Conservation (phyloP, 2,888 invertebrate genomes). For the Bombylius discolor region DNA sequence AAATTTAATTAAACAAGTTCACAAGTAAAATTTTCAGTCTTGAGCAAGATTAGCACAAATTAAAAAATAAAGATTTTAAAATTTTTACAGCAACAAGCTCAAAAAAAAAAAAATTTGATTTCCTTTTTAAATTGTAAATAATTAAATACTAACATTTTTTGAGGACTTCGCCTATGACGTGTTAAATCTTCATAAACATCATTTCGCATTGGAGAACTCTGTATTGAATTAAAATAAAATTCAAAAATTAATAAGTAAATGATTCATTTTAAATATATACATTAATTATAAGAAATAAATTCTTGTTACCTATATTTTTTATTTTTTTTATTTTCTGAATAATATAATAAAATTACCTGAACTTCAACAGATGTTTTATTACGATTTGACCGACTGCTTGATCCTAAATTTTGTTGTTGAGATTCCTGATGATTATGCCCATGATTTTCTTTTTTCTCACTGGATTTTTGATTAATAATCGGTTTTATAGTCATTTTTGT, state of each 20-base stretch:
- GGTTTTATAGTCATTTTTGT: slow-evolving; percentile 34
- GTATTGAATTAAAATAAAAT: background rate
- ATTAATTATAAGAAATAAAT: no score
- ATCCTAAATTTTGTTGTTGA: slow-evolving; percentile 15
- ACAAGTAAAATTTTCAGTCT: no score
- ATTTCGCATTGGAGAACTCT: slow-evolving; percentile 33
- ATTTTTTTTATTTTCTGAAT: background rate
- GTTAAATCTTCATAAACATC: slow-evolving; percentile 32
- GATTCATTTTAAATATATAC: background rate
- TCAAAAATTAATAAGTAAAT: background rate
- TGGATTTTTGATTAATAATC: slow-evolving; percentile 23
- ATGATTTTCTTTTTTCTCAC: slow-evolving; percentile 22
- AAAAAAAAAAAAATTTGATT: no score
- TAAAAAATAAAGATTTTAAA: no score
- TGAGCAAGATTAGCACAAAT: no score
- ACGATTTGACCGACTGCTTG: slow-evolving; percentile 20
- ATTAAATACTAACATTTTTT: slow-evolving; percentile 27
- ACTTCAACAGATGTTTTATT: slow-evolving; percentile 12
- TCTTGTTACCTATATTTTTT: no score
- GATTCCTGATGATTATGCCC: slow-evolving; percentile 16
- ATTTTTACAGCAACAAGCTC: no score
- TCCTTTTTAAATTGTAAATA: no score
- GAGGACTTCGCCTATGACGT: slow-evolving; percentile 34
- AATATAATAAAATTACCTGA: slow-evolving; percentile 1
- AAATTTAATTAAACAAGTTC: background rate